A percentile compares a stretch with the other conserved stretches of the same genome.
Evolutionary conservation across 2,797 vertebrate genomes (phyloP).

Genomic region (Nannoperca obscura): DNA sequence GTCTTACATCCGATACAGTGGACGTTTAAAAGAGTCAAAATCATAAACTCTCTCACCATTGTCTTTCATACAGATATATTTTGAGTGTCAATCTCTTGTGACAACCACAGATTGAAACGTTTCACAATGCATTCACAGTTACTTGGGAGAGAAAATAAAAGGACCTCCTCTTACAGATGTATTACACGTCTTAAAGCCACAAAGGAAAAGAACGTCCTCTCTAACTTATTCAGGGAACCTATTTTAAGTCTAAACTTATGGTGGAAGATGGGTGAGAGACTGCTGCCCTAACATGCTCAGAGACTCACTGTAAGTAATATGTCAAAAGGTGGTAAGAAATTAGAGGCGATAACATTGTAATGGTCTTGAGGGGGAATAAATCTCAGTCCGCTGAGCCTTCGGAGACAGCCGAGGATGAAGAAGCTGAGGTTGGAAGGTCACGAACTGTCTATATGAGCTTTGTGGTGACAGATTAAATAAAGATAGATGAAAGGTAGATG

Average conservation of each 20-base stretch:
- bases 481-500: slow-evolving; percentile 54
- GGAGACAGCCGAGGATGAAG: slow-evolving; percentile 49
- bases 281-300: not conserved
- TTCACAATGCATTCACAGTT: slow-evolving; percentile 5
- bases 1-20: not conserved
- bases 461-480: slow-evolving; percentile 57
- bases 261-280: slow-evolving; percentile 12
- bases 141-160: not conserved
- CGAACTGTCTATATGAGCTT: slow-evolving; percentile 62
- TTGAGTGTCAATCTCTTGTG: not conserved
- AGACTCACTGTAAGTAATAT: slow-evolving; percentile 24
- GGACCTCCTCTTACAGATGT: slow-evolving; percentile 12
- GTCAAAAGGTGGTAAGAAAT: slow-evolving; percentile 63
- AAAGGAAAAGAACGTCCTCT: slow-evolving; percentile 5
- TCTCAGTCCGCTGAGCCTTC: slow-evolving; percentile 35
- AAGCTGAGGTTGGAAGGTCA: slow-evolving; percentile 49
- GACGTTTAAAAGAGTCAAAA: not conserved
- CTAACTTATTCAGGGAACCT: slow-evolving; percentile 17
- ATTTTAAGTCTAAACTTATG: slow-evolving; percentile 4
- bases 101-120: slow-evolving; percentile 8
- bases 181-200: slow-evolving; percentile 15
- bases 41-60: not conserved
- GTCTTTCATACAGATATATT: slow-evolving; percentile 16
- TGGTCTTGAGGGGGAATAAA: slow-evolving; percentile 57
- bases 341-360: slow-evolving; percentile 49